Conservation (phyloP, 2,113 vertebrate genomes). For the Stegastes partitus region DNA sequence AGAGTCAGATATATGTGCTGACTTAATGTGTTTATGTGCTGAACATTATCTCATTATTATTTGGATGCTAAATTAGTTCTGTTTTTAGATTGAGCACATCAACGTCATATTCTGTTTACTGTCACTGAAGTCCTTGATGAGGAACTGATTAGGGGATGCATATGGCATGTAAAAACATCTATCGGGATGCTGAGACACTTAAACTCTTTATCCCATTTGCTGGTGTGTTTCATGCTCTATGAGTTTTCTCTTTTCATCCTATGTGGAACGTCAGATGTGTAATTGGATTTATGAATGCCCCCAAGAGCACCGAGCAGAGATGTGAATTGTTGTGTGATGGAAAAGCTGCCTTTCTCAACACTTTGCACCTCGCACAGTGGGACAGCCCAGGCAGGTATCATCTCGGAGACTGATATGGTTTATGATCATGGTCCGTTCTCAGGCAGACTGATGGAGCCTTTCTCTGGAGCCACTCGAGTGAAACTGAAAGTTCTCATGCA, state of each 20-base stretch:
- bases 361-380: conserved; percentile 35
- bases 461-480: conserved; percentile 47
- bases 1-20: conserved; percentile 30
- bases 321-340: conserved; percentile 44
- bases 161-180: conserved; percentile 32
- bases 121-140: conserved; percentile 43
- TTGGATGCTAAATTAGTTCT: conserved; percentile 44
- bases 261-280: conserved; percentile 67
- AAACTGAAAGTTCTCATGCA: conserved; percentile 60
- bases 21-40: conserved; percentile 52
- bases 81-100: conserved; percentile 38
- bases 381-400: conserved; percentile 46
- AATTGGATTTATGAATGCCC: conserved; percentile 70
- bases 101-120: conserved; percentile 37
- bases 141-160: conserved; percentile 45
- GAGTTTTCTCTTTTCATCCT: conserved; percentile 65
- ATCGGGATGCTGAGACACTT: conserved; percentile 49
- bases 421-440: conserved; percentile 38
- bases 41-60: conserved; percentile 51
- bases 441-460: conserved; percentile 47
- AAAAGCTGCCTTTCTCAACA: conserved; percentile 42
- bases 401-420: conserved; percentile 52
- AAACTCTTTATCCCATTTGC: conserved; percentile 69
- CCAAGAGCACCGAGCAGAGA: conserved; percentile 46
- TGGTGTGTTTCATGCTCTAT: conserved; percentile 65